Conservation (phyloP, 2,113 vertebrate genomes). For the Strix uralensis region DNA sequence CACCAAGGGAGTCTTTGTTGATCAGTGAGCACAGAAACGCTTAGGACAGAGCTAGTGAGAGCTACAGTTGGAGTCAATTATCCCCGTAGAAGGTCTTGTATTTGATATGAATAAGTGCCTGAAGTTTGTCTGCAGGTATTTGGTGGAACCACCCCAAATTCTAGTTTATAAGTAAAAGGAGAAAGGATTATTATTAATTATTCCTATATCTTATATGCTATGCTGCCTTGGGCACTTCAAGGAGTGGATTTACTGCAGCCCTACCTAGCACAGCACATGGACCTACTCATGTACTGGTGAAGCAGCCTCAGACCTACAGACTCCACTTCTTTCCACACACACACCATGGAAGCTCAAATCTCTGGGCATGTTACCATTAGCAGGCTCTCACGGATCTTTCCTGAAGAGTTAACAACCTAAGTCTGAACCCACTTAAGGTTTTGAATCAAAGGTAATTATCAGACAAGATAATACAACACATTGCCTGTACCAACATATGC, state of each 20-base stretch:
- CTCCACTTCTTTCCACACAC: background rate
- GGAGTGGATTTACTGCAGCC: background rate
- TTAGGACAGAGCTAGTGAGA: background rate
- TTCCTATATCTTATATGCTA: background rate
- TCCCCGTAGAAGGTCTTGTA: background rate
- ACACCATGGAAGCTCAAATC: background rate
- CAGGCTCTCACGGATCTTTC: background rate
- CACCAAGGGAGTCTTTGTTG: background rate
- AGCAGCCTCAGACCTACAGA: background rate
- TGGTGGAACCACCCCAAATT: background rate
- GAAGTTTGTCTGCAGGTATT: background rate
- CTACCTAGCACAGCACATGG: background rate
- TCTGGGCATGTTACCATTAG: background rate
- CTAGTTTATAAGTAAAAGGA: background rate
- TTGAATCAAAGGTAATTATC: conserved; percentile 1
- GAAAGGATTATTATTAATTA: background rate
- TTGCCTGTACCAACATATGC: background rate
- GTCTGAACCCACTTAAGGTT: background rate
- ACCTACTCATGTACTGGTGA: background rate
- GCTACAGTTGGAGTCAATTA: background rate
- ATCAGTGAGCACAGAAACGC: background rate
- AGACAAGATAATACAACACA: background rate
- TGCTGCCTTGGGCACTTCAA: background rate
- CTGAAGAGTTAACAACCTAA: background rate
- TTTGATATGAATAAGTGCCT: background rate